Evolutionary conservation across 1,140 invertebrate genomes (phyloP), one percentile per base, ranked within the genome.

Genomic region (Diuraphis noxia): DNA sequence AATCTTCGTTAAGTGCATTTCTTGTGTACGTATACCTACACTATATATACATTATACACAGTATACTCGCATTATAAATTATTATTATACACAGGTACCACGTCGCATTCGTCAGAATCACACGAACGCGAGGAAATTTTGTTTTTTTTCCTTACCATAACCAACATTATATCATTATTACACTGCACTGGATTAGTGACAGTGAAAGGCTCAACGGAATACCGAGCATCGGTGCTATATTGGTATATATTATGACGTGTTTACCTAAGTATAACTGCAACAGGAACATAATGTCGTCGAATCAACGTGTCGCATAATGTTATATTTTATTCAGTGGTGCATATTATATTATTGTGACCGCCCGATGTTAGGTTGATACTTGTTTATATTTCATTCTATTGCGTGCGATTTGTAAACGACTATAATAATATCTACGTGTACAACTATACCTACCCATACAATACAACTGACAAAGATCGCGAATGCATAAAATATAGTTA

Each of bases 1-100:
- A 88, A 88, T 88, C 87, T 88, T 88, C 87, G 87, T 88, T 88
- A 88, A 88, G 87, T 88, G 87, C 40, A 34, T 86, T 86, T 52
- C 84, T 86, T 46, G 43, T 85, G n/a, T n/a, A n/a, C 19, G n/a
- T 36, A 10, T 85, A 30, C 17, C 30, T 43, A 21, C 36, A 41
- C 30, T n/a, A 36, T 72, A 34, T n/a, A 36, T 43, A 34, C n/a
- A n/a, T n/a, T 34, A 41, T 84, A 8, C 8, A 36, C 30, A 36
- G 43, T 6, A 1, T 49, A 46, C 30, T 7, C 19, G 17, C 34
- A 36, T 79, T 9, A 34, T 79, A 79, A 13, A 56, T 30, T 72
- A 72, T 72, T 72, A 72, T 72, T n/a, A 72, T 63, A 23, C 4
- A 21, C 7, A 49, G 30, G 56, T 30, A 63, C 56, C 25, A 30